phyloP scores from a whole-genome alignment of 1,140 invertebrate species.

The Daktulosphaira vitifoliae region DNA sequence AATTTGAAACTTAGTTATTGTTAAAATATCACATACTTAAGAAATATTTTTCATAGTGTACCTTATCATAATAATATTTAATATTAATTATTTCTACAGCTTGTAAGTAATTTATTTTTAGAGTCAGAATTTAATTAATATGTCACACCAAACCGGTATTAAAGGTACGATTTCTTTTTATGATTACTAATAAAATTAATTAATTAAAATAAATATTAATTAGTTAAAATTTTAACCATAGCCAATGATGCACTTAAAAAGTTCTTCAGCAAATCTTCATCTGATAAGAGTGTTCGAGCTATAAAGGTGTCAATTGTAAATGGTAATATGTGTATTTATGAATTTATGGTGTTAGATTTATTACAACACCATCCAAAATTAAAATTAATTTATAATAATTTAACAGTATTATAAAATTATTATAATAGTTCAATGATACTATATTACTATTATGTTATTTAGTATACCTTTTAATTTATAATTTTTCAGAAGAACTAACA shows the following conservation, averaged over 20 bases:
- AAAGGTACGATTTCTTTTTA: slow-evolving; percentile 48
- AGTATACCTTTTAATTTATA: slow-evolving; percentile 28
- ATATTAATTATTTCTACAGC: too few species aligned
- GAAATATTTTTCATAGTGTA: too few species aligned
- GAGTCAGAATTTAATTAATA: slow-evolving; percentile 40
- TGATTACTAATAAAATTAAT: not conserved
- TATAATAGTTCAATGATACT: too few species aligned
- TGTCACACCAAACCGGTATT: slow-evolving; percentile 74
- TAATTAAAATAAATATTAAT: not conserved
- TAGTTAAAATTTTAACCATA: slow-evolving; percentile 46
- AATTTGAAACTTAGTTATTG: too few species aligned
- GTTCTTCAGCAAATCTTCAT: slow-evolving; percentile 71
- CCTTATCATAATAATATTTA: too few species aligned
- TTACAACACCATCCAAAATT: not conserved
- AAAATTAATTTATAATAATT: too few species aligned
- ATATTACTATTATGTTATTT: too few species aligned
- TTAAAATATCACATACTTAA: too few species aligned
- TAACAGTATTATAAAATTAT: too few species aligned
- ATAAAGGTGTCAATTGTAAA: slow-evolving; percentile 66
- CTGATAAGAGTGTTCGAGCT: slow-evolving; percentile 56
- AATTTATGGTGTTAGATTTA: not conserved
- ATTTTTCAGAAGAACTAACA: slow-evolving; percentile 64
- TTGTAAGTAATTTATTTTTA: not conserved
- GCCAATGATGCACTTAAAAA: slow-evolving; percentile 72
- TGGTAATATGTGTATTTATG: slow-evolving; percentile 14